Base-by-base conservation (phyloP, 2,113 vertebrate genomes). In the Chloebia gouldiae region DNA sequence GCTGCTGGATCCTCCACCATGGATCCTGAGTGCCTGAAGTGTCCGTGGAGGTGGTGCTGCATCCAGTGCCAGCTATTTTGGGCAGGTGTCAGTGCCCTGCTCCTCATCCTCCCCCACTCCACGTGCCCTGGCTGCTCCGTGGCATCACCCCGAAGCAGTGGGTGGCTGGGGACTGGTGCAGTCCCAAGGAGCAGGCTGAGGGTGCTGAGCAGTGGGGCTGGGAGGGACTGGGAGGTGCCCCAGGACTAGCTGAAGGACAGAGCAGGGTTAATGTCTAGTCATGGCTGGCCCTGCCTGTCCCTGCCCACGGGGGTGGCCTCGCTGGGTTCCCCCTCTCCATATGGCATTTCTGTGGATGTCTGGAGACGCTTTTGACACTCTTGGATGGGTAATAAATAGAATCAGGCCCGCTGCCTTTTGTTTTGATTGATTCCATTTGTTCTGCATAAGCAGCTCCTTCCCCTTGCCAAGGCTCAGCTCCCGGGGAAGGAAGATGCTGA, bases 381-480 rank as follows among this genome's bases (percentile, higher is more conserved):
- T 94, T 30, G 47, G 76, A 40, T 80, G 65, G 79, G 86, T 88
- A 95, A 96, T 86, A 96, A 96, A 95, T 89, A 97, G 92, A 88
- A 96, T 21, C 81, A 86, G 92, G 92, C 95, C 85, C 4, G 40
- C 24, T 94, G 95, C 92, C 82, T 94, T 95, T 95, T 96, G 96
- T 95, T 97, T 91, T 96, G 95, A 97, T 96, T 83, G 91, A 95
- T 95, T 93, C 95, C 92, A 90, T 94, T 96, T 96, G 93, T 82
- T 92, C 92, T 78, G 88, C 64, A 90, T 88, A 94, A 96, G 93
- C 95, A 93, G 75, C 64, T 94, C 53, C 73, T 95, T 92, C 64
- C 42, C 73, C 28, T 81, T 95, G 94, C 95, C 96, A 95, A 95
- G 91, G 79, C 86, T 97, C 20, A 0, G 91, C 71, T 95, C 80